Percentiles rank a stretch among this genome's conserved stretches.
Evolutionary conservation across 2,888 invertebrate genomes (phyloP).

Genomic region (Norana najaformis): DNA sequence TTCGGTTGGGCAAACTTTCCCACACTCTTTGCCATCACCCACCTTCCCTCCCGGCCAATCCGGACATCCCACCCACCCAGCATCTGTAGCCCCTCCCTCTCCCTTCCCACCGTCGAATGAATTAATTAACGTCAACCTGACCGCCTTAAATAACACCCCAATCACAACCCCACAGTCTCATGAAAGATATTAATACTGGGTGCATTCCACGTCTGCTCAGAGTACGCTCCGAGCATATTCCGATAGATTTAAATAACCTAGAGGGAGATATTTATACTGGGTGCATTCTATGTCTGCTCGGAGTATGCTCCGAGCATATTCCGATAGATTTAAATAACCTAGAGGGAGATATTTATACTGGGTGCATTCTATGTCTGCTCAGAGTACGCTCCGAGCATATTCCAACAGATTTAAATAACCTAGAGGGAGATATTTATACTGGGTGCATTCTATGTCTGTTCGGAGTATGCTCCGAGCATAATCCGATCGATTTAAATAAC

Average conservation of each 20-base stretch:
- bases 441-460: background rate
- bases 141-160: background rate
- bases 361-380: no score
- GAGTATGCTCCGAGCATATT: background rate
- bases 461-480: background rate
- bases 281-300: background rate
- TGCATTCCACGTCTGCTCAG: background rate
- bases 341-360: no score
- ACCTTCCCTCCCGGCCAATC: background rate
- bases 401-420: no score
- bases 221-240: background rate
- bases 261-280: background rate
- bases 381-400: no score
- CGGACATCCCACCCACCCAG: background rate
- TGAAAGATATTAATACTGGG: background rate
- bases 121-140: background rate
- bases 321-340: background rate
- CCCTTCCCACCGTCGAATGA: background rate
- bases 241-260: background rate
- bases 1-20: background rate
- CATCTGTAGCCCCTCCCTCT: background rate
- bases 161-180: no score
- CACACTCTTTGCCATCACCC: background rate
- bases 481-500: background rate
- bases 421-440: background rate